Percentiles rank a stretch among this genome's conserved stretches.
These are phyloP conservation scores for Hyppa rectilinea DNA, from an alignment of 2,888 invertebrate species.

Conservation along the genomic window DNA sequence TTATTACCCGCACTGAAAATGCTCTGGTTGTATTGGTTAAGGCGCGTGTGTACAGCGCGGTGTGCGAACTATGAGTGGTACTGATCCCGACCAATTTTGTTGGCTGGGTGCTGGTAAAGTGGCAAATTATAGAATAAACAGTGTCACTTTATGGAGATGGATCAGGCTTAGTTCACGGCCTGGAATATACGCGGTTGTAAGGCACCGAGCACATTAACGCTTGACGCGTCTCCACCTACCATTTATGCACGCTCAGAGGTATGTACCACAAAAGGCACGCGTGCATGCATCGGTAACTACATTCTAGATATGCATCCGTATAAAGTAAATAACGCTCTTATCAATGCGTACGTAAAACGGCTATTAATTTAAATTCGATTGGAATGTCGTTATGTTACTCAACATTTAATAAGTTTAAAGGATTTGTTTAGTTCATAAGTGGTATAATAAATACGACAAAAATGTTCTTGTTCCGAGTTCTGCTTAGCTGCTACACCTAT, in stretches of 20 bases:
- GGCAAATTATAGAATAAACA: slow-evolving; percentile 79
- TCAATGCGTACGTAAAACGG: slow-evolving; percentile 31
- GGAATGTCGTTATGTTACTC: background rate
- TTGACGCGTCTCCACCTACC: slow-evolving; percentile 1
- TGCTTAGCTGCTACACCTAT: too few species aligned
- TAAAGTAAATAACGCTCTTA: slow-evolving; percentile 38
- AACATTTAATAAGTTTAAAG: slow-evolving; percentile 1
- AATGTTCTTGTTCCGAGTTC: too few species aligned
- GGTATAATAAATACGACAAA: background rate
- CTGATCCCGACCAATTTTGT: slow-evolving; percentile 73
- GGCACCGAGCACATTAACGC: slow-evolving; percentile 34
- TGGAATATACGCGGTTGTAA: slow-evolving; percentile 54
- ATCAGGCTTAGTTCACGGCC: slow-evolving; percentile 64
- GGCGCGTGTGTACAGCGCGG: slow-evolving; percentile 80
- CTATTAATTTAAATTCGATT: slow-evolving; percentile 25
- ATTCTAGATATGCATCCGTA: slow-evolving; percentile 17
- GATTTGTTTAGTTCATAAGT: background rate
- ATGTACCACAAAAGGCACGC: slow-evolving; percentile 15
- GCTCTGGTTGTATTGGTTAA: slow-evolving; percentile 63
- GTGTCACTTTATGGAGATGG: slow-evolving; percentile 71
- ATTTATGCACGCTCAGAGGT: slow-evolving; percentile 29
- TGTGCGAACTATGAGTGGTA: slow-evolving; percentile 79
- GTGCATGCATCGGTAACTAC: slow-evolving; percentile 27
- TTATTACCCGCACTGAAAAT: slow-evolving; percentile 72
- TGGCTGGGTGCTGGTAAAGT: slow-evolving; percentile 74